phyloP scores from a whole-genome alignment of 2,113 vertebrate genomes.

The Haemorhous mexicanus region DNA sequence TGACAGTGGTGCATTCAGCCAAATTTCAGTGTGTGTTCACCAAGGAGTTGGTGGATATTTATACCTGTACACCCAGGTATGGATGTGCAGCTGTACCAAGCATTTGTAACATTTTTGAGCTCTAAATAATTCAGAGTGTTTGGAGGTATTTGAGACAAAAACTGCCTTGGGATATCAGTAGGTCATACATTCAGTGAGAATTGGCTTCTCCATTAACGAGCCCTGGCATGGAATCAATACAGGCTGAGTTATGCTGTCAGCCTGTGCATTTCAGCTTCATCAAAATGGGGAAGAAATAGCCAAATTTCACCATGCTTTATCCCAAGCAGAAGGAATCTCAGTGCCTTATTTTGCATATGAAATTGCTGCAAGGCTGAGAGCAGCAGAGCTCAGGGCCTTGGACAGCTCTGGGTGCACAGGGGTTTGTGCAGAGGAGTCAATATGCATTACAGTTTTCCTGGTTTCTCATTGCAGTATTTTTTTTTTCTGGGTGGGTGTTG shows the following conservation, averaged over 20 bases:
- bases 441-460: background rate
- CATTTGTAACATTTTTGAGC: background rate
- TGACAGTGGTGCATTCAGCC: background rate
- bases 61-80: background rate
- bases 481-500: background rate
- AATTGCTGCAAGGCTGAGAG: background rate
- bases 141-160: conserved; percentile 47
- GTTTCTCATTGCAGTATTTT: background rate
- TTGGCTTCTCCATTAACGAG: conserved; percentile 38
- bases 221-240: conserved; percentile 30
- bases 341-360: background rate
- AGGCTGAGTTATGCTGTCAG: conserved; percentile 28
- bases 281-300: conserved; percentile 3
- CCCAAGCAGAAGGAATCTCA: background rate
- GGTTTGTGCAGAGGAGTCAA: background rate
- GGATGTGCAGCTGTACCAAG: background rate
- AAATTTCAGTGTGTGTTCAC: background rate
- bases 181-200: conserved; percentile 39
- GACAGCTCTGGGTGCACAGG: fast-evolving
- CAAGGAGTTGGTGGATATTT: background rate
- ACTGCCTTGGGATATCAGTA: conserved; percentile 35
- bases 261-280: conserved; percentile 6
- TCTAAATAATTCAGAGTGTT: conserved; percentile 56
- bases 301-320: background rate
- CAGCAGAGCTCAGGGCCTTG: background rate